A percentile compares a stretch with the other conserved stretches of the same genome.
Conservation (phyloP, 2,113 vertebrate species). For the Sus scrofa region DNA sequence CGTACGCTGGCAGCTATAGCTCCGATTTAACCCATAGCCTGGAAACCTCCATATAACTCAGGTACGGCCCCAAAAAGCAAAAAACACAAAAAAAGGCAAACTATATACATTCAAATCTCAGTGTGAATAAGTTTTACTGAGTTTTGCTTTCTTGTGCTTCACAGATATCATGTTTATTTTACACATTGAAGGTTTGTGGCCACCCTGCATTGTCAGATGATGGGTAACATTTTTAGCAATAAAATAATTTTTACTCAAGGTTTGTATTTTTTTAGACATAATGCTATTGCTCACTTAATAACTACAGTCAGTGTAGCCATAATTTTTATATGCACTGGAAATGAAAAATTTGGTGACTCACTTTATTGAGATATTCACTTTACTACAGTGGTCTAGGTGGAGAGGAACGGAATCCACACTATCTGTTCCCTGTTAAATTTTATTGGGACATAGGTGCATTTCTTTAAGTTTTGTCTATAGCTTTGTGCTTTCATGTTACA, state of each 20-base stretch:
- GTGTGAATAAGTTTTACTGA: background rate
- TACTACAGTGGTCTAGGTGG: background rate
- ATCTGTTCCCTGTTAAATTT: background rate
- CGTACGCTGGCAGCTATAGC: no score
- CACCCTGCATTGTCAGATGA: background rate
- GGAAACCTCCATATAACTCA: no score
- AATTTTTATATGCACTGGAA: background rate
- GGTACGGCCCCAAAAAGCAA: no score
- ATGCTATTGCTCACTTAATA: background rate
- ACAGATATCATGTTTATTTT: background rate
- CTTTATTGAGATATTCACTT: background rate
- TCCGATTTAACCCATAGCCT: no score
- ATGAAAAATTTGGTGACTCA: background rate
- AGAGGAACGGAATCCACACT: background rate
- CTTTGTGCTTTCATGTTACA: background rate
- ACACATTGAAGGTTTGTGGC: background rate
- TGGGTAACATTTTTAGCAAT: background rate
- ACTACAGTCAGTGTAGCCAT: background rate
- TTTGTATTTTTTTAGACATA: background rate
- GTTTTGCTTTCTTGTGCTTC: background rate
- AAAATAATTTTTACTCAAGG: background rate
- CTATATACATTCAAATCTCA: background rate
- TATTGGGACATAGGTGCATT: background rate
- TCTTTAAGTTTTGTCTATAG: background rate
- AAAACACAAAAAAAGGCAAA: background rate